A percentile compares a stretch with the other conserved stretches of the same genome.
These are phyloP conservation scores for Notothenia rossii DNA, from an alignment of 2,113 vertebrate species.

Conservation along the genomic window DNA sequence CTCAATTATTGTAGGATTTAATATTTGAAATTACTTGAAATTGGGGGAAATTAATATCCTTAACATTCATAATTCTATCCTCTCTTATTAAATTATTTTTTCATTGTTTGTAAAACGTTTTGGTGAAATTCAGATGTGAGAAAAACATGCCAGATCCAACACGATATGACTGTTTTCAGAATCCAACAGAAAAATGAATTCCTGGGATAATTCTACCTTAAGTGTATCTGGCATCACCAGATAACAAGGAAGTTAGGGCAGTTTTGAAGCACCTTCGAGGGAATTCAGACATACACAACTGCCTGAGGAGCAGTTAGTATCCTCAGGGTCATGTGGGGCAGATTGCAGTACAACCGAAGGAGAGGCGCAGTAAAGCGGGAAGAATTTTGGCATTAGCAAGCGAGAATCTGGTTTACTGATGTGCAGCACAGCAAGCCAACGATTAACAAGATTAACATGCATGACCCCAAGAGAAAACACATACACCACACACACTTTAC, in stretches of 20 bases:
- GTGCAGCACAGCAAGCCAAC: background rate
- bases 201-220: background rate
- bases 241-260: background rate
- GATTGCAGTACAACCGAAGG: background rate
- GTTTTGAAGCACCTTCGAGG: background rate
- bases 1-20: too few species aligned
- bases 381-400: background rate
- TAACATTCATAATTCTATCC: background rate
- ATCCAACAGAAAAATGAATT: background rate
- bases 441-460: slow-evolving; percentile 19
- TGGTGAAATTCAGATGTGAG: too few species aligned
- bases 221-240: background rate
- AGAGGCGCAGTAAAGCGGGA: background rate
- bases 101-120: background rate
- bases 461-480: background rate
- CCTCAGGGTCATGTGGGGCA: slow-evolving; percentile 29
- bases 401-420: background rate
- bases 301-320: slow-evolving; percentile 1
- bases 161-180: background rate
- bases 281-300: slow-evolving; percentile 16
- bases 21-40: too few species aligned
- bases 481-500: background rate
- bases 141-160: background rate
- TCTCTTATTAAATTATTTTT: background rate
- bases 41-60: background rate